Base-by-base conservation (phyloP, 2,113 vertebrate species). In the Fregata magnificens region DNA sequence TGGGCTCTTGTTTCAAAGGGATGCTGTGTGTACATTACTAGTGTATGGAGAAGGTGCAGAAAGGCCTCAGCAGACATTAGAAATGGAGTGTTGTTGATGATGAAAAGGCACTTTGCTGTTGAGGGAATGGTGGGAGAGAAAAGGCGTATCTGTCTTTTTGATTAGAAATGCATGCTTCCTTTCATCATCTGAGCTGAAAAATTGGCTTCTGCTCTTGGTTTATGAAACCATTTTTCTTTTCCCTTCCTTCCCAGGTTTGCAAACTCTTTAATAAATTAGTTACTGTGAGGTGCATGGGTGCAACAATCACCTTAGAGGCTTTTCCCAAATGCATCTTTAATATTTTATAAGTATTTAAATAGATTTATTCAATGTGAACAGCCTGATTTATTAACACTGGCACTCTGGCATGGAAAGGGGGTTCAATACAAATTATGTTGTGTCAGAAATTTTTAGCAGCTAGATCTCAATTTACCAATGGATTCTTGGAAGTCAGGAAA, bases 271-370 rank as follows among this genome's bases (percentile, higher is more conserved):
- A 98, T 98, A 98, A 98, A 98, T 98, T 98, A 98, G 98, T 98
- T 98, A 98, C 98, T 97, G 96, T 97, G 97, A 98, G 98, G 98
- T 98, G 94, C 97, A 98, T 96, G 97, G 98, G 98, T 98, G 98
- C 98, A 98, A 98, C 98, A 97, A 96, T 98, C 98, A 98, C 98
- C 98, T 98, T 97, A 98, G 97, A 98, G 98, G 97, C 98, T 98
- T 98, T 98, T 98, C 98, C 98, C 98, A 98, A 98, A 98, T 98
- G 98, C 94, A 95, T 97, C 96, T 98, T 98, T 98, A 98, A 98
- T 98, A 98, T 98, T 98, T 98, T 98, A 98, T 98, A 98, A 98
- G 98, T 98, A 98, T 98, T 98, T 98, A 98, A 98, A 98, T 98
- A 98, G 98, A 98, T 98, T 98, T 98, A 98, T 98, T 98, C 98